These are phyloP conservation scores for Alethe diademata DNA, from an alignment of 2,113 vertebrate genomes.

Conservation along the genomic window DNA sequence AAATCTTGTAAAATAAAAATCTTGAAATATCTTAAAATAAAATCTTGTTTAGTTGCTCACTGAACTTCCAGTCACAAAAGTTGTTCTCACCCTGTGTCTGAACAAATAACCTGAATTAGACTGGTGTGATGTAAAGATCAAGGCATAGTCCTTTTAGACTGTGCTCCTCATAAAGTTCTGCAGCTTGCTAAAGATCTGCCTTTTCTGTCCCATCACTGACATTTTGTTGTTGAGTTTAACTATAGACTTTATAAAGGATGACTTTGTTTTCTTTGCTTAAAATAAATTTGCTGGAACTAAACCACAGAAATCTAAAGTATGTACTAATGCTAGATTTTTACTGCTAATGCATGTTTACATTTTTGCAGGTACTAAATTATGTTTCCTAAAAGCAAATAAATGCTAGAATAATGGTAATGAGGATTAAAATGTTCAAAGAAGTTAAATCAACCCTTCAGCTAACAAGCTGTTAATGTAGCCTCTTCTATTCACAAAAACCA, in stretches of 20 bases:
- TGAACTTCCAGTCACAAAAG: neutral
- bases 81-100: neutral
- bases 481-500: neutral
- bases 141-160: neutral
- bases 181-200: neutral
- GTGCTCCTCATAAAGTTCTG: neutral
- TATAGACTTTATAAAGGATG: neutral
- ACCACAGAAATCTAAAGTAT: neutral
- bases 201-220: neutral
- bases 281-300: neutral
- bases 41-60: neutral
- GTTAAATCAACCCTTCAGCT: neutral
- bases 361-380: neutral
- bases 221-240: neutral
- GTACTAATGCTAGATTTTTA: neutral
- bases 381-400: neutral
- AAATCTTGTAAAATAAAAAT: too few species aligned
- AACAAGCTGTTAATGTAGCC: neutral
- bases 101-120: neutral
- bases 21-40: neutral
- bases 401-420: neutral
- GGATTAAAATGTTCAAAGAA: slow-evolving; percentile 17
- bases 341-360: neutral
- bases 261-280: neutral
- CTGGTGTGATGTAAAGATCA: neutral